Percentiles rank a stretch among this genome's conserved stretches.
Evolutionary conservation across 2,113 vertebrate genomes (phyloP).

Genomic region (Emydura subglobosa): DNA sequence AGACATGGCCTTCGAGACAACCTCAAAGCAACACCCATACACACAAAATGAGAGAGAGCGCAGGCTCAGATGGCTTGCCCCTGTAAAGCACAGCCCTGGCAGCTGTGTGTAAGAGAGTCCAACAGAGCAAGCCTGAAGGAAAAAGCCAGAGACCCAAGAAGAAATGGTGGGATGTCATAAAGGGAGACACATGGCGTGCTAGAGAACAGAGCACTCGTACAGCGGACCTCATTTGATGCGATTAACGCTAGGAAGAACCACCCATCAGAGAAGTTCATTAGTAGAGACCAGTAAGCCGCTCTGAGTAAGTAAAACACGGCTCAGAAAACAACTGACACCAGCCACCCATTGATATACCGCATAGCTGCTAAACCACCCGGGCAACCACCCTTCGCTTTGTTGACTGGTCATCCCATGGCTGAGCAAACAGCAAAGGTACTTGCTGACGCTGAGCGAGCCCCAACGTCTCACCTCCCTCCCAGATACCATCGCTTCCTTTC

Average conservation of each 20-base stretch:
- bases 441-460: background rate
- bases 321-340: background rate
- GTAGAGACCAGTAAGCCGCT: background rate
- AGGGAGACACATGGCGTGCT: background rate
- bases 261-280: background rate
- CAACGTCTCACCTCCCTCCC: background rate
- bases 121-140: background rate
- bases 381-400: background rate
- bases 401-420: background rate
- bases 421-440: background rate
- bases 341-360: too few species aligned
- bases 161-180: background rate
- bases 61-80: too few species aligned
- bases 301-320: background rate
- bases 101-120: background rate
- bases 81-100: background rate
- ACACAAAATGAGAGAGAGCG: background rate
- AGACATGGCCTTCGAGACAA: background rate
- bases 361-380: too few species aligned
- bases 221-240: background rate
- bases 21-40: background rate
- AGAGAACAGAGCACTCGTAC: too few species aligned
- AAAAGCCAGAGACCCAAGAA: background rate
- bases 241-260: background rate
- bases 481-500: background rate